Conservation (phyloP, 1,140 invertebrate genomes). For the Euwallacea similis region DNA sequence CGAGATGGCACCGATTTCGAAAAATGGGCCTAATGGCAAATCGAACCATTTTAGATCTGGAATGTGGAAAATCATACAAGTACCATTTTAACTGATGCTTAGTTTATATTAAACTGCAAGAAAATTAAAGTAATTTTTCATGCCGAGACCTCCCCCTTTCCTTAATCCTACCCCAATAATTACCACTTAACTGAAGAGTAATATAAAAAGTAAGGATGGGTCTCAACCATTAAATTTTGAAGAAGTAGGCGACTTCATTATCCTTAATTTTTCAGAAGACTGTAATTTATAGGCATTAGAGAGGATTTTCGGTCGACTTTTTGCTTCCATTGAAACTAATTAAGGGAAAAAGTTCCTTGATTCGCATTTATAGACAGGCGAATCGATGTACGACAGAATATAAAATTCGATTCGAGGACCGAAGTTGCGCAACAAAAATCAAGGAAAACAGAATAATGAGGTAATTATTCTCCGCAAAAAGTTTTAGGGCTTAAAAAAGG, state of each 20-base stretch:
- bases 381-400: too few relatives aligned
- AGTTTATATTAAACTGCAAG: too few relatives aligned
- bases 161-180: not conserved
- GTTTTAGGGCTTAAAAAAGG: conserved; percentile 24
- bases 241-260: conserved; percentile 10
- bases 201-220: not conserved
- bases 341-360: conserved; percentile 5
- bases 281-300: conserved; percentile 8
- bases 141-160: not conserved
- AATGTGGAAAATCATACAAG: too few relatives aligned
- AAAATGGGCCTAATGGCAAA: too few relatives aligned
- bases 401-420: too few relatives aligned
- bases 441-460: conserved; percentile 4
- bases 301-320: not conserved
- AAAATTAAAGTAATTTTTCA: too few relatives aligned
- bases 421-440: conserved; percentile 4
- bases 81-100: too few relatives aligned
- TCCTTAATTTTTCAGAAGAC: conserved; percentile 7
- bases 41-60: too few relatives aligned
- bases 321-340: not conserved
- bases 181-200: not conserved
- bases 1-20: too few relatives aligned
- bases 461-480: conserved; percentile 27
- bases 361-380: conserved; percentile 4
- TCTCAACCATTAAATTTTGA: not conserved